Evolutionary conservation across 2,113 vertebrate species (phyloP).

Genomic region (Rana temporaria): DNA sequence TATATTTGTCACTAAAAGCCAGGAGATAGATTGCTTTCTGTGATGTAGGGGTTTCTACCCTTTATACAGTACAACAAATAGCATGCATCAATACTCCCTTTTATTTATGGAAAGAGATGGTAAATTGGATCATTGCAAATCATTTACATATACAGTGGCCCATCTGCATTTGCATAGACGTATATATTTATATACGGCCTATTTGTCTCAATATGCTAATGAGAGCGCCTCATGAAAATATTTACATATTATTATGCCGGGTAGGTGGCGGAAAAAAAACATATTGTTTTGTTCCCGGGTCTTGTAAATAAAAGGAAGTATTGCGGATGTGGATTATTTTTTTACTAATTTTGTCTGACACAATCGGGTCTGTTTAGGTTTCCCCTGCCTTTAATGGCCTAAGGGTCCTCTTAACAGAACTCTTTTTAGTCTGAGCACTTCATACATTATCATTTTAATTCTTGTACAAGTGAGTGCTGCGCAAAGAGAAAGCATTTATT

Average conservation of each 20-base stretch:
- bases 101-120: slow-evolving; percentile 39
- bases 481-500: neutral
- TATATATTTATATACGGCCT: slow-evolving; percentile 25
- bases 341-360: slow-evolving; percentile 4
- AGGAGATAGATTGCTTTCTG: slow-evolving; percentile 55
- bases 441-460: neutral
- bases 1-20: slow-evolving; percentile 59
- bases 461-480: neutral
- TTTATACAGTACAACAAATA: slow-evolving; percentile 52
- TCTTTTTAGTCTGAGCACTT: slow-evolving; percentile 1
- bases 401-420: slow-evolving; percentile 9
- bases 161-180: slow-evolving; percentile 30
- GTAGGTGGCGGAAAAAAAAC: neutral
- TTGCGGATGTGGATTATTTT: slow-evolving; percentile 9
- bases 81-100: slow-evolving; percentile 36
- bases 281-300: slow-evolving; percentile 22
- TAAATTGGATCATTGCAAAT: slow-evolving; percentile 40
- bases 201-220: slow-evolving; percentile 30
- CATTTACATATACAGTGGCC: slow-evolving; percentile 47
- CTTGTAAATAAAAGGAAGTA: slow-evolving; percentile 19
- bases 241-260: slow-evolving; percentile 32
- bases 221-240: slow-evolving; percentile 14
- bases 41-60: slow-evolving; percentile 50
- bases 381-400: slow-evolving; percentile 22
- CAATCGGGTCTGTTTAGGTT: slow-evolving; percentile 19